A percentile compares a stretch with the other conserved stretches of the same genome.
Evolutionary conservation across 2,797 vertebrate species (phyloP).

Genomic region (Lacerta agilis): DNA sequence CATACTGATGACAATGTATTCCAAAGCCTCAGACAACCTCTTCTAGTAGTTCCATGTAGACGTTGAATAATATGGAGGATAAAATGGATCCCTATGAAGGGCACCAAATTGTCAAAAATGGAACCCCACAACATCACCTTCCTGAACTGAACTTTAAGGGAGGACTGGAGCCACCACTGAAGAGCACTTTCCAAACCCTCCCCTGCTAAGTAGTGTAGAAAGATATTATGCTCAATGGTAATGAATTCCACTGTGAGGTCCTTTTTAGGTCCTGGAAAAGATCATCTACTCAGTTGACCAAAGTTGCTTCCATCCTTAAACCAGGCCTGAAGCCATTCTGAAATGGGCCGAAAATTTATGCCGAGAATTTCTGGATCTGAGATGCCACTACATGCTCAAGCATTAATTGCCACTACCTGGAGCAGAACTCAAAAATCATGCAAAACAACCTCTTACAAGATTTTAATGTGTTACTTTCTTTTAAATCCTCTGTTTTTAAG

Average conservation of each 20-base stretch:
- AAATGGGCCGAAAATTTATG: not conserved
- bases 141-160: not conserved
- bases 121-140: not conserved
- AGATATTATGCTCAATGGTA: not conserved
- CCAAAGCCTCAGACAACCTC: not conserved
- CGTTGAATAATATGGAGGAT: not conserved
- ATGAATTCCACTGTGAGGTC: not conserved
- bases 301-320: not conserved
- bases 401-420: not conserved
- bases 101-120: not conserved
- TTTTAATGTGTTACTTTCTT: conserved; percentile 24
- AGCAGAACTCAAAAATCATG: conserved; percentile 11
- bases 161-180: not conserved
- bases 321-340: not conserved
- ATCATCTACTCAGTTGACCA: not conserved
- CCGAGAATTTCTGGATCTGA: not conserved
- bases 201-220: not conserved
- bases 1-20: not conserved
- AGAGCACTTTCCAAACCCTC: not conserved
- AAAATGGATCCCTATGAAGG: not conserved
- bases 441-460: conserved; percentile 25
- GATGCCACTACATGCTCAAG: not conserved
- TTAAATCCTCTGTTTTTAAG: conserved; percentile 31
- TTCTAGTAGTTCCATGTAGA: not conserved
- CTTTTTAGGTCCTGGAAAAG: not conserved